Evolutionary conservation across 2,797 vertebrate genomes (phyloP), one percentile per base, ranked within the genome.

Genomic region (Cirrhinus mrigala): DNA sequence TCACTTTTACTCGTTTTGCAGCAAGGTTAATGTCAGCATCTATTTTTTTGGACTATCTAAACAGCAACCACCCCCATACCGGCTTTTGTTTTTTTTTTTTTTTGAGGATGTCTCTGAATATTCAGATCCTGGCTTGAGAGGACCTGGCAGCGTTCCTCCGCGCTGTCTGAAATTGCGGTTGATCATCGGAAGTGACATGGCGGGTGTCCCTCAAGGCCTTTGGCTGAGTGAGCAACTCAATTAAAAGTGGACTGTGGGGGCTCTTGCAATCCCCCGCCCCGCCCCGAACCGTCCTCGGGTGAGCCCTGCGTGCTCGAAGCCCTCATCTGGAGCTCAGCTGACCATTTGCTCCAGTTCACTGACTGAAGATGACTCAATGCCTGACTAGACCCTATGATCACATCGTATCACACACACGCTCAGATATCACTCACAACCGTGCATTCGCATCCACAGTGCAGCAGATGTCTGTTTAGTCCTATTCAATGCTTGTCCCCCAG

Each of bases 201-300:
- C 89, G 94, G 92, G 92, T 93, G 93, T 95, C 93, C 93, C 94
- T 91, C 48, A 78, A 89, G 92, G 93, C 92, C 91, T 91, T 92
- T 90, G 93, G 92, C 93, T 93, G 94, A 94, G 93, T 94, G 93
- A 95, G 94, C 94, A 95, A 94, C 95, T 95, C 94, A 95, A 95
- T 95, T 95, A 96, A 94, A 91, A 94, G 90, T 90, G 92, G 94
- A 94, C 94, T 91, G 87, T 92, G 92, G 94, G 93, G 92, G 92
- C 93, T 93, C 84, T 44, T 33, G 88, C 14, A 46, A 46, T 56
- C 50, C 82, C 90, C 91, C 87, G 84, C 86, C 78, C 88, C 88
- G 89, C 81, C 83, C 90, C 88, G 81, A 33, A 89, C 88, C 89
- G 76, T 93, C 89, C 90, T 82, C 89, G 89, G 93, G 92, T 91